These are phyloP conservation scores for Aproaerema taeniolella DNA, from an alignment of 2,888 invertebrate genomes.

Conservation along the genomic window DNA sequence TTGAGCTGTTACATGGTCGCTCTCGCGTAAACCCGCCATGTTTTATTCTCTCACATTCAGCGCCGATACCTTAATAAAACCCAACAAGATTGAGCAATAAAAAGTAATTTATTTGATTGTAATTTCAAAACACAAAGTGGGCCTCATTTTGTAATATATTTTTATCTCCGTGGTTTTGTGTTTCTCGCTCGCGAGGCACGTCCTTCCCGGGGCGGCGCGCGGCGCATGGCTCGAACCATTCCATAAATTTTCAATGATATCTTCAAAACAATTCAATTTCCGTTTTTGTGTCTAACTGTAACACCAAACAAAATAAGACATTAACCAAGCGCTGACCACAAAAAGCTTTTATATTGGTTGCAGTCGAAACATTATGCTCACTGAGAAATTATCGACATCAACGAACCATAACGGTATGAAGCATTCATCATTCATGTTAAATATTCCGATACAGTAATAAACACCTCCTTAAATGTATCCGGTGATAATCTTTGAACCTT, in stretches of 20 bases:
- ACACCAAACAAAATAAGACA: conserved; percentile 51
- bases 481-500: conserved; percentile 28
- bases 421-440: conserved; percentile 8
- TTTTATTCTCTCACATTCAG: conserved; percentile 69
- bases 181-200: conserved; percentile 63
- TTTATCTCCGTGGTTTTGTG: conserved; percentile 74
- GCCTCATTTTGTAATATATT: conserved; percentile 75
- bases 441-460: conserved; percentile 8
- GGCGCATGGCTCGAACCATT: conserved; percentile 48
- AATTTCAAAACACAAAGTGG: conserved; percentile 77
- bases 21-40: conserved; percentile 70
- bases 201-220: conserved; percentile 48
- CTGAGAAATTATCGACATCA: not conserved
- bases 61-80: conserved; percentile 76
- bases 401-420: not conserved
- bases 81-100: conserved; percentile 78
- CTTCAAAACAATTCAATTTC: conserved; percentile 55
- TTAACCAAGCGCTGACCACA: conserved; percentile 44
- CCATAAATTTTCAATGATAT: conserved; percentile 50
- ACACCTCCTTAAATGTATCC: conserved; percentile 17
- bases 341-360: conserved; percentile 25
- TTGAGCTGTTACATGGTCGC: conserved; percentile 59
- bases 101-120: conserved; percentile 78
- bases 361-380: not conserved
- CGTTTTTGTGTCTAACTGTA: conserved; percentile 41